These are phyloP conservation scores for Motacilla tschutschensis DNA, from an alignment of 2,113 vertebrate species.

Conservation along the genomic window DNA sequence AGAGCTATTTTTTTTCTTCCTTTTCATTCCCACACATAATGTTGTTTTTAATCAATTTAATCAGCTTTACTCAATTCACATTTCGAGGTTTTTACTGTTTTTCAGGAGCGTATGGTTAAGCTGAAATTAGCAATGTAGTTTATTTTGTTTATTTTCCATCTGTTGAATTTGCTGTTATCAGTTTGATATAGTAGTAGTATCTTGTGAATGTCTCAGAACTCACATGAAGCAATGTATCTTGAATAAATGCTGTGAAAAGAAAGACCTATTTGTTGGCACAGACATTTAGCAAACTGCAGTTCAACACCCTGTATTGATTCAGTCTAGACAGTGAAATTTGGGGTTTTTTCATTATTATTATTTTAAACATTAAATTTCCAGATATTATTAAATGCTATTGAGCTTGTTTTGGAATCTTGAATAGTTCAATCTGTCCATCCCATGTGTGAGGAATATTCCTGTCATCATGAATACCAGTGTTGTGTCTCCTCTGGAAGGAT, in stretches of 20 bases:
- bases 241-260: conserved; percentile 19
- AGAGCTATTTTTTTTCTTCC: background rate
- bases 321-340: conserved; percentile 23
- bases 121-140: background rate
- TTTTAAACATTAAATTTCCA: background rate
- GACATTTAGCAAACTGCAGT: background rate
- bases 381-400: background rate
- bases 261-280: background rate
- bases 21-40: conserved; percentile 37
- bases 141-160: conserved; percentile 21
- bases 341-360: background rate
- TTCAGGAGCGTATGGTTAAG: background rate
- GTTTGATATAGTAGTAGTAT: background rate
- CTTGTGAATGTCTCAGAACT: background rate
- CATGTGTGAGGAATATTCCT: background rate
- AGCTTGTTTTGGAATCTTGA: background rate
- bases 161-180: conserved; percentile 19
- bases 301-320: background rate
- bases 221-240: background rate
- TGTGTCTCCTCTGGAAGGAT: background rate
- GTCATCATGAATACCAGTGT: background rate
- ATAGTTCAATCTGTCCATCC: background rate
- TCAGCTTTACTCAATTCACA: background rate
- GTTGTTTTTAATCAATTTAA: conserved; percentile 19
- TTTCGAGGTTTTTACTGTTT: background rate